Evolutionary conservation across 2,797 vertebrate species (phyloP).

Genomic region (Nothura maculosa): DNA sequence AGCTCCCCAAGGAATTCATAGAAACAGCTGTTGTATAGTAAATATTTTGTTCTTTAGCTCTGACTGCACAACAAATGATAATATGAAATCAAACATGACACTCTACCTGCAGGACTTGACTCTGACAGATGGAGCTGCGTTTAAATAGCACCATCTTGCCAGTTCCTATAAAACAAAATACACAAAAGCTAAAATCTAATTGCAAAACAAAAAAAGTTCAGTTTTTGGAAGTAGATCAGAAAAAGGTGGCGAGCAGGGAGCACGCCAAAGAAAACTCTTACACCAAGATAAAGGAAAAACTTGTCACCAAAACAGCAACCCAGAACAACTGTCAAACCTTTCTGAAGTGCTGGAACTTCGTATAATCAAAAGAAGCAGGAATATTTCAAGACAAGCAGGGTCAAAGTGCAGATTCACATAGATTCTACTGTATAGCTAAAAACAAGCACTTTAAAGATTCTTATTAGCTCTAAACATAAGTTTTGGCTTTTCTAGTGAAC

Average conservation of each 20-base stretch:
- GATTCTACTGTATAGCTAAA: neutral
- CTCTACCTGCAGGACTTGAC: slow-evolving; percentile 72
- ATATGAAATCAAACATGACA: slow-evolving; percentile 80
- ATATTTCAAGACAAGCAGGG: neutral
- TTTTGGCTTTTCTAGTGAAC: neutral
- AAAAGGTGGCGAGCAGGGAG: slow-evolving; percentile 21
- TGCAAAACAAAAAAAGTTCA: slow-evolving; percentile 51
- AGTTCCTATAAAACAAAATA: slow-evolving; percentile 76
- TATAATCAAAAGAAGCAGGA: neutral
- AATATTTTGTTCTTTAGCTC: slow-evolving; percentile 48
- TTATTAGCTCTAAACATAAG: neutral
- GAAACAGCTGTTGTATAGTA: slow-evolving; percentile 35
- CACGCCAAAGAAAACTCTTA: neutral
- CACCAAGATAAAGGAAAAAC: neutral
- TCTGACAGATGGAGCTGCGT: slow-evolving; percentile 78
- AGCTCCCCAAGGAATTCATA: slow-evolving; percentile 41
- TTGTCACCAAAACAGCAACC: neutral
- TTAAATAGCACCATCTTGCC: slow-evolving; percentile 73
- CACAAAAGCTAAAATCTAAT: slow-evolving; percentile 64
- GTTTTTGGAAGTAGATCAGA: slow-evolving; percentile 48
- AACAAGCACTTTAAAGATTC: neutral
- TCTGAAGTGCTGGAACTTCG: neutral
- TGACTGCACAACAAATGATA: slow-evolving; percentile 73
- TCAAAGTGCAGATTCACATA: neutral
- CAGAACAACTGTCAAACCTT: neutral